A percentile compares a stretch with the other conserved stretches of the same genome.
Evolutionary conservation across 2,888 invertebrate genomes (phyloP).

Genomic region (Pseudanteris insignis): DNA sequence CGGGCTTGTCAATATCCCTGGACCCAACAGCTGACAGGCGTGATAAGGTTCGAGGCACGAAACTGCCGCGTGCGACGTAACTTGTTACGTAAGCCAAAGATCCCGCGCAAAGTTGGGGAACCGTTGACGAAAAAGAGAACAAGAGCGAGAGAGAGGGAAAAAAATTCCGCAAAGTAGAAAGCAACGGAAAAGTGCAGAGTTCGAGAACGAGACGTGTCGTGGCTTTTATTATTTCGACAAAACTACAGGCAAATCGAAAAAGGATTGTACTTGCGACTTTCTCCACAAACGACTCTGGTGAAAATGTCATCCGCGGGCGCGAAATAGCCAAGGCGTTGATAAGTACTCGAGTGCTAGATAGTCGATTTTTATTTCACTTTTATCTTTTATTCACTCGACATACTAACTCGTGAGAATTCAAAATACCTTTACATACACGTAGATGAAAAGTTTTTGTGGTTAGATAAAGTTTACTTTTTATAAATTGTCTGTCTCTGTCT

Average conservation of each 20-base stretch:
- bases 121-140: not conserved
- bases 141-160: not conserved
- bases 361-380: too few species aligned
- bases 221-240: conserved; percentile 23
- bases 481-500: too few species aligned
- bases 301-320: conserved; percentile 22
- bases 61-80: conserved; percentile 5
- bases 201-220: conserved; percentile 26
- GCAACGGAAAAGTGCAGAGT: conserved; percentile 26
- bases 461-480: too few species aligned
- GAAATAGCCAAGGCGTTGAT: not conserved
- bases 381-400: too few species aligned
- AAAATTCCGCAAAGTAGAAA: conserved; percentile 19
- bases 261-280: conserved; percentile 27
- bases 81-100: conserved; percentile 9
- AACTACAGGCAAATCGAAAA: conserved; percentile 20
- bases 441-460: too few species aligned
- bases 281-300: conserved; percentile 29
- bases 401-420: too few species aligned
- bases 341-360: too few species aligned
- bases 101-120: not conserved
- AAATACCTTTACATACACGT: too few species aligned
- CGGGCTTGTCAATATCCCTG: conserved; percentile 11
- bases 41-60: conserved; percentile 10
- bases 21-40: conserved; percentile 4